Percentiles rank a stretch among this genome's conserved stretches.
Evolutionary conservation across 2,797 vertebrate genomes (phyloP).

Genomic region (Esox masquinongy): DNA sequence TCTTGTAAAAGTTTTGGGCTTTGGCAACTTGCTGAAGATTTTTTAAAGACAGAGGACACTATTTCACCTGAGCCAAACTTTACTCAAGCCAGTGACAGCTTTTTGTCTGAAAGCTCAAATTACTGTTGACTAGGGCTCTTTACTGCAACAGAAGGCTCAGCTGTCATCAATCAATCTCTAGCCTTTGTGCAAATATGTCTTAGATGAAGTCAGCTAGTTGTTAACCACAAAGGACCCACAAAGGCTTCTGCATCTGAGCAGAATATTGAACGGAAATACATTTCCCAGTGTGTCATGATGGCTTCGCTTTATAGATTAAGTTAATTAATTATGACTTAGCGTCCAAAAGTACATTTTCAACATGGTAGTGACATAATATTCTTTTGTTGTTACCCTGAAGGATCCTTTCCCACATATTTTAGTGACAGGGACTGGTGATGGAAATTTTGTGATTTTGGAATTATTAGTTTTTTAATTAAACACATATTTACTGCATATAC

Average conservation of each 20-base stretch:
- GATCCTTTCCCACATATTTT: too few species aligned
- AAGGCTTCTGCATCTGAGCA: constrained; percentile 2
- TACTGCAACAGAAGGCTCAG: background rate
- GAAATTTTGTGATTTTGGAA: too few species aligned
- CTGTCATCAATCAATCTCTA: background rate
- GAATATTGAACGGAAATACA: background rate
- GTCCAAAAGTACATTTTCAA: background rate
- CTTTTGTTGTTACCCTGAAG: too few species aligned
- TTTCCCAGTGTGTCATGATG: background rate
- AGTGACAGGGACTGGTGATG: too few species aligned
- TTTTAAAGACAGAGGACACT: background rate
- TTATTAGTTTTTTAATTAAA: too few species aligned
- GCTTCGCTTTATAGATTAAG: background rate
- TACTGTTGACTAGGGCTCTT: background rate
- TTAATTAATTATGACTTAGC: too few species aligned
- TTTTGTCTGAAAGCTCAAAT: background rate
- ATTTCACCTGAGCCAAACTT: background rate
- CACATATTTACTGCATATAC: too few species aligned
- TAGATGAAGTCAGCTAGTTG: background rate
- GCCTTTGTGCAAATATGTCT: background rate
- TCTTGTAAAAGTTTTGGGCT: background rate
- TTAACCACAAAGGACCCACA: background rate
- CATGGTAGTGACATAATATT: background rate
- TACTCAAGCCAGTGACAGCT: background rate
- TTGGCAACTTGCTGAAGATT: constrained; percentile 2